These are phyloP conservation scores for Cryptoleucopteryx plumbea DNA, from an alignment of 2,113 vertebrate species.

Conservation along the genomic window DNA sequence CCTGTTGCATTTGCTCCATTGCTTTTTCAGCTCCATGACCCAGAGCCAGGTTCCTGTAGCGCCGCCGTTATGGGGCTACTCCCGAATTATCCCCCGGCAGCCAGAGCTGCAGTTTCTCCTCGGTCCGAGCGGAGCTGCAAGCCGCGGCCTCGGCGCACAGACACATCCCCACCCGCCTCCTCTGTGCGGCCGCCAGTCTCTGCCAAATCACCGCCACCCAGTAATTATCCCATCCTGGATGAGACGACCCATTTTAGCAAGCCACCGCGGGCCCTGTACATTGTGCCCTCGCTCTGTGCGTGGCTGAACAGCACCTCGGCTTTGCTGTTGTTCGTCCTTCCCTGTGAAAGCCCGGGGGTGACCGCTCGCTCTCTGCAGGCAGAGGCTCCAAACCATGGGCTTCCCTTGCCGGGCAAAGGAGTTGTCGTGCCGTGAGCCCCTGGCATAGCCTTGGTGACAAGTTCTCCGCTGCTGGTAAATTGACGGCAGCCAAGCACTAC, in stretches of 20 bases:
- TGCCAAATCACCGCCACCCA: background rate
- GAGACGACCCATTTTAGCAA: background rate
- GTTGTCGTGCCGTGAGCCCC: background rate
- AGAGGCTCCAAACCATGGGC: background rate
- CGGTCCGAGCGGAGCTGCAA: background rate
- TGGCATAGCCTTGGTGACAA: background rate
- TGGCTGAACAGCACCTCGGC: background rate
- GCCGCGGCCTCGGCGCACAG: background rate
- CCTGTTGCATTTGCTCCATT: fast-evolving
- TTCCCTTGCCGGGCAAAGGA: background rate
- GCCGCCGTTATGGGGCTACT: background rate
- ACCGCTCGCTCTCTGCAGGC: fast-evolving
- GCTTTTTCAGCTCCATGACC: background rate
- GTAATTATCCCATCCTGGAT: background rate
- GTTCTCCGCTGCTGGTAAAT: background rate
- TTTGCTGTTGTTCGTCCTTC: background rate
- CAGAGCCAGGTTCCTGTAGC: background rate
- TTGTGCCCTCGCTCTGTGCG: background rate
- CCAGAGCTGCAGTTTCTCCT: background rate
- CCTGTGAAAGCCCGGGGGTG: background rate
- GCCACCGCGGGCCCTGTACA: fast-evolving
- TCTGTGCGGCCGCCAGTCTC: background rate
- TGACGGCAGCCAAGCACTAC: background rate
- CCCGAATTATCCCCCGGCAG: background rate
- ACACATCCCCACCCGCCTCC: background rate